Evolutionary conservation across 2,888 invertebrate species (phyloP).

Genomic region (Odontothrips loti): DNA sequence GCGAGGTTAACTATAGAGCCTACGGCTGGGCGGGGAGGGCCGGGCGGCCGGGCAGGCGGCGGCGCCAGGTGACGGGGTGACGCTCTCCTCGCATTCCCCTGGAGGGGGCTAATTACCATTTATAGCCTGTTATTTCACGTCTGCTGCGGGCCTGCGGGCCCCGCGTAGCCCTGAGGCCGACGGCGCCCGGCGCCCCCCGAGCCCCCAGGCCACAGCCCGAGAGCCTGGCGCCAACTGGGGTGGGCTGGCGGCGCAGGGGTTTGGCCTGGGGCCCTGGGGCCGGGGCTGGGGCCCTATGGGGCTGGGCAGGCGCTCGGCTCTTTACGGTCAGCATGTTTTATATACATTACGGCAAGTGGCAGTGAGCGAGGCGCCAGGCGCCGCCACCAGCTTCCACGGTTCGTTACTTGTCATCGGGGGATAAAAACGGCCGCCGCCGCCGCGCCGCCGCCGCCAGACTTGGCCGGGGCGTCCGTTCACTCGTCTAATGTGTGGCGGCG

Average conservation of each 20-base stretch:
- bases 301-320: not conserved
- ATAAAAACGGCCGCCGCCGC: not conserved
- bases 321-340: constrained; percentile 26
- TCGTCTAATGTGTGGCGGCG: not conserved
- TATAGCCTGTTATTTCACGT: constrained; percentile 23
- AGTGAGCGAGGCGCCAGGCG: not conserved
- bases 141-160: not conserved
- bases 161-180: no score
- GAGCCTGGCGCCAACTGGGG: no score
- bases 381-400: constrained; percentile 8
- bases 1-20: not conserved
- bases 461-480: not conserved
- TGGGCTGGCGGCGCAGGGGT: no score
- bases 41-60: not conserved
- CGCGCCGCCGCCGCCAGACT: not conserved
- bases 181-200: no score
- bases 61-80: not conserved
- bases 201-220: no score
- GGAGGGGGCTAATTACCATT: constrained; percentile 10
- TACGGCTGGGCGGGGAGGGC: not conserved
- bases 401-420: constrained; percentile 24
- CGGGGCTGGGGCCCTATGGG: not conserved
- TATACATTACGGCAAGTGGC: constrained; percentile 25
- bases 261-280: not conserved
- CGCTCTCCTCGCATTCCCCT: not conserved